Percentiles rank a stretch among this genome's conserved stretches.
These are phyloP conservation scores for Dicroscelio sp. DNA, from an alignment of 2,888 invertebrate species.

Conservation along the genomic window DNA sequence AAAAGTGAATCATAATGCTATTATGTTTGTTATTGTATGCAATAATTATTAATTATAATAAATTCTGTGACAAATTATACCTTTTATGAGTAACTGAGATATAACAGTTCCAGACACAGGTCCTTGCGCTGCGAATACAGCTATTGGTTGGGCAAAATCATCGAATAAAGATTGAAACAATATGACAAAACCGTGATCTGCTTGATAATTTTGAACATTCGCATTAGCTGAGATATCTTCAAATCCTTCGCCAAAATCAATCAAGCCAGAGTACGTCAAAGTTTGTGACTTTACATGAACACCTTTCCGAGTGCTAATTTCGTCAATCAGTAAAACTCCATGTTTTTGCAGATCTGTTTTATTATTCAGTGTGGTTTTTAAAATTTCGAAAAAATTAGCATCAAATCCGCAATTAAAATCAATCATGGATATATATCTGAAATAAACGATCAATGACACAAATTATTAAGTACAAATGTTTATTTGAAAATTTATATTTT, in stretches of 20 bases:
- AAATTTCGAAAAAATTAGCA: slow-evolving; percentile 53
- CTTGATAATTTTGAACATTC: not conserved
- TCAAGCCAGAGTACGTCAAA: not conserved
- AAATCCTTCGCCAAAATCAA: slow-evolving; percentile 19
- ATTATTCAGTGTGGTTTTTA: not conserved
- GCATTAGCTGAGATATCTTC: not conserved
- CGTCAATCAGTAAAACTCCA: slow-evolving; percentile 14
- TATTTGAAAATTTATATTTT: no score
- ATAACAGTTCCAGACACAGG: slow-evolving; percentile 21
- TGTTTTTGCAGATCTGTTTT: not conserved
- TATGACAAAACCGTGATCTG: not conserved
- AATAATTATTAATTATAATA: not conserved
- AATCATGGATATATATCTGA: slow-evolving; percentile 60
- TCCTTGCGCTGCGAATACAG: slow-evolving; percentile 17
- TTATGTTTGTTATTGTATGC: no score
- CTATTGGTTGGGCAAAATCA: slow-evolving; percentile 20
- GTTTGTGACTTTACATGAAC: not conserved
- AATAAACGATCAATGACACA: not conserved
- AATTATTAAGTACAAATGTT: slow-evolving; percentile 69
- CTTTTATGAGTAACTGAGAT: slow-evolving; percentile 32
- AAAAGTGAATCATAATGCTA: no score
- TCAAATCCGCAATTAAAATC: slow-evolving; percentile 70
- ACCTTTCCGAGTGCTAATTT: slow-evolving; percentile 1
- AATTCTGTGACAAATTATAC: not conserved
- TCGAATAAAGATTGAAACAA: slow-evolving; percentile 32